phyloP scores from a whole-genome alignment of 2,888 invertebrate species.

The Byasa hedistus region DNA sequence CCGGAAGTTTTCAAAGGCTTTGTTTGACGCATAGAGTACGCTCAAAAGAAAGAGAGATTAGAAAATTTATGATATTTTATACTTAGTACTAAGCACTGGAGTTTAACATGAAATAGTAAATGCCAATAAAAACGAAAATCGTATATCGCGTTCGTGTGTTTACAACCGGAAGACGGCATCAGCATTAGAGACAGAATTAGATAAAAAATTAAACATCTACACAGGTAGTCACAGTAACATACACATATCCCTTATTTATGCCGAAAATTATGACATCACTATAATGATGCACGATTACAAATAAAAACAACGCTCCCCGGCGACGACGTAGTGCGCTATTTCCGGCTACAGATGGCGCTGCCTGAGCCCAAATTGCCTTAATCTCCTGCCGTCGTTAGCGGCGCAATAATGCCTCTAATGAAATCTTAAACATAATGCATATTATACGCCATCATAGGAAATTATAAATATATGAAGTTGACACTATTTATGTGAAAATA shows the following conservation, averaged over 20 bases:
- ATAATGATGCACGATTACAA: background rate
- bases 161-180: too few species aligned
- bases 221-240: too few species aligned
- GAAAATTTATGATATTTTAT: constrained; percentile 12
- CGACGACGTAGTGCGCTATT: constrained; percentile 34
- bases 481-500: too few species aligned
- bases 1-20: constrained; percentile 22
- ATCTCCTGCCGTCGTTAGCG: constrained; percentile 34
- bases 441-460: constrained; percentile 22
- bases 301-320: constrained; percentile 26
- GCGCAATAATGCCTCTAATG: constrained; percentile 21
- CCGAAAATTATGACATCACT: background rate
- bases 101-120: too few species aligned
- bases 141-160: too few species aligned
- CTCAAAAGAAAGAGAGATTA: constrained; percentile 7
- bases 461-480: background rate
- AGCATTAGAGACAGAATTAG: too few species aligned
- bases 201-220: too few species aligned
- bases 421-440: constrained; percentile 22
- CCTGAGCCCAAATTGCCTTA: constrained; percentile 21
- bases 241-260: too few species aligned
- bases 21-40: constrained; percentile 3
- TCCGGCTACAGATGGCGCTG: constrained; percentile 37
- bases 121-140: too few species aligned
- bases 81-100: background rate